A percentile compares a stretch with the other conserved stretches of the same genome.
phyloP scores from a whole-genome alignment of 2,797 vertebrate genomes.

The Pempheris klunzingeri region DNA sequence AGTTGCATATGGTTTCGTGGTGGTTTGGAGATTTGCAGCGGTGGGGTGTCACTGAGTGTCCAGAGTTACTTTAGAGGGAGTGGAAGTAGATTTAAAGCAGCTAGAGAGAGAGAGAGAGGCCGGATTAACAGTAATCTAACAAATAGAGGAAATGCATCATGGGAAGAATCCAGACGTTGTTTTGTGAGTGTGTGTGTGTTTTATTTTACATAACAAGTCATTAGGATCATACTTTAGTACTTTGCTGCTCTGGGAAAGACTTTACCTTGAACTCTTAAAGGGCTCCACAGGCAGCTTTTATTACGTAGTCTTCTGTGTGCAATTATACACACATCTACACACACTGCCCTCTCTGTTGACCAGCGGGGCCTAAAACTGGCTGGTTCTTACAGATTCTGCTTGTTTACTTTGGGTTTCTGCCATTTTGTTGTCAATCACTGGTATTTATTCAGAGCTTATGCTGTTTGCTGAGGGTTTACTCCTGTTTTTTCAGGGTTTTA shows the following conservation, averaged over 20 bases:
- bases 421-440: conserved; percentile 56
- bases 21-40: neutral
- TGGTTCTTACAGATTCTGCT: conserved; percentile 32
- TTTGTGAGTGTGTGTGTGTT: conserved; percentile 33
- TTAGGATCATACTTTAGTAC: conserved; percentile 60
- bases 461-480: conserved; percentile 48
- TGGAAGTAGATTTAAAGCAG: conserved; percentile 61
- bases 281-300: conserved; percentile 13
- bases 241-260: conserved; percentile 54
- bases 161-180: conserved; percentile 56
- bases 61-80: conserved; percentile 53
- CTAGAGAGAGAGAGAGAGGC: conserved; percentile 27
- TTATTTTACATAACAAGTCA: conserved; percentile 71
- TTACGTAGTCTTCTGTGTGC: conserved; percentile 19
- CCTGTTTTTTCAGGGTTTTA: conserved; percentile 39
- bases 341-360: conserved; percentile 62
- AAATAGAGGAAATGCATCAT: conserved; percentile 73
- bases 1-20: conserved; percentile 32
- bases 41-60: conserved; percentile 23
- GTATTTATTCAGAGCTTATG: conserved; percentile 55
- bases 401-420: conserved; percentile 58
- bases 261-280: conserved; percentile 59
- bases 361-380: conserved; percentile 31
- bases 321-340: conserved; percentile 6
- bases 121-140: conserved; percentile 80